Evolutionary conservation across 2,888 invertebrate genomes (phyloP), one percentile per base, ranked within the genome.

Genomic region (Resseliella maxima): DNA sequence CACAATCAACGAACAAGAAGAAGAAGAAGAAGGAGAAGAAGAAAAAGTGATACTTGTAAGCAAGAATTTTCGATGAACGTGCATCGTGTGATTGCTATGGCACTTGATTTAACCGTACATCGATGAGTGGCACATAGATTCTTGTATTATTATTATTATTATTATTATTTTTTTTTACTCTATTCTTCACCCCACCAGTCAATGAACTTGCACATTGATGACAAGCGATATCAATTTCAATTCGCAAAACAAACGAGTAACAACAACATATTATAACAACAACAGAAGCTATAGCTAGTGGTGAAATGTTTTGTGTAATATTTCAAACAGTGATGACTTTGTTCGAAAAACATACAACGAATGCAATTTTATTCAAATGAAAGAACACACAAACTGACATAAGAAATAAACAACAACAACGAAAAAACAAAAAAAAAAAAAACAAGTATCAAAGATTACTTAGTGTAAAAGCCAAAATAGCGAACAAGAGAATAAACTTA

Each of bases 51-150:
- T 59, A n/a, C 59, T 24, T 59, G 59, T 59, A 24, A 72, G 72
- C 72, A n/a, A n/a, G 72, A 72, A 72, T 31, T 72, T 72, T 31
- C 1, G n/a, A 59, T 59, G 24, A 72, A 72, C 31, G 72, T 72
- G 72, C 72, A 59, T 59, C n/a, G n/a, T 31, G 31, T 18, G 15
- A 31, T 72, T 31, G 72, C 72, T 10, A 72, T 72, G 72, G 72
- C 72, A 72, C 72, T 72, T 72, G 72, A 31, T 72, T 72, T 15
- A 10, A 72, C 72, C 72, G 72, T 72, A 31, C 72, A 72, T 72
- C 35, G 31, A 72, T 72, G 72, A 72, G 72, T 24, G 18, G 72
- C 72, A 59, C 27, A 59, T 59, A 59, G 59, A 59, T 59, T 59
- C n/a, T n/a, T n/a, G n/a, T n/a, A n/a, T n/a, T n/a, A n/a, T n/a